Conservation (phyloP, 2,113 vertebrate species). For the Salvelinus namaycush region DNA sequence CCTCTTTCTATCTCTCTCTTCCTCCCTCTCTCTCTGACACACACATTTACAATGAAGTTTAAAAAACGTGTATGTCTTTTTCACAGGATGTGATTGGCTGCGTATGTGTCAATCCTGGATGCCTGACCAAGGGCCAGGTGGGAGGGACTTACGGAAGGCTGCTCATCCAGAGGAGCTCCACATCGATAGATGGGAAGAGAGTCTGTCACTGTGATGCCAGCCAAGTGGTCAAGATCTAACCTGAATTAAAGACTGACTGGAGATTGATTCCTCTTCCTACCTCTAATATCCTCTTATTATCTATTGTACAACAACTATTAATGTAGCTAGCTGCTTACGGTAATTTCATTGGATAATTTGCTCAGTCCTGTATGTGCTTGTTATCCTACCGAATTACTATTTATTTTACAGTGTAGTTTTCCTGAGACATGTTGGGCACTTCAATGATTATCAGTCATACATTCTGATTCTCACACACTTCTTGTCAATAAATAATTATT, state of each 20-base stretch:
- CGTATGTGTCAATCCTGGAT: slow-evolving; percentile 88
- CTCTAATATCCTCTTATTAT: too few relatives aligned
- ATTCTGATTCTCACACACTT: not conserved
- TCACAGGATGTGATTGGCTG: slow-evolving; percentile 85
- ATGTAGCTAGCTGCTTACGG: not conserved
- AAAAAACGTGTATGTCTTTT: not conserved
- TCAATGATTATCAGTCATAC: not conserved
- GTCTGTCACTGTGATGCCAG: slow-evolving; percentile 75
- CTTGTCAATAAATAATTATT: not conserved
- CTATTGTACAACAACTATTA: not conserved
- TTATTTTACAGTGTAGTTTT: not conserved
- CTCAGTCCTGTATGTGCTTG: not conserved
- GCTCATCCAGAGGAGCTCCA: slow-evolving; percentile 54
- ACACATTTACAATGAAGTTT: not conserved
- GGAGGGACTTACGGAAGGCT: slow-evolving; percentile 88
- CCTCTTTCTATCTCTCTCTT: too few relatives aligned
- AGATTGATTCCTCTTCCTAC: too few relatives aligned
- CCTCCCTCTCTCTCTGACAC: not conserved
- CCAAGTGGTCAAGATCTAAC: slow-evolving; percentile 88
- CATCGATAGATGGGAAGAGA: slow-evolving; percentile 36
- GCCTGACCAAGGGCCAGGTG: slow-evolving; percentile 90
- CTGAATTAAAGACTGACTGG: not conserved
- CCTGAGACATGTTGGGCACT: not conserved
- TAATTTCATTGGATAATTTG: not conserved
- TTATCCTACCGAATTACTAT: not conserved